Evolutionary conservation across 2,113 vertebrate genomes (phyloP), one percentile per base, ranked within the genome.

Genomic region (Chitala chitala): DNA sequence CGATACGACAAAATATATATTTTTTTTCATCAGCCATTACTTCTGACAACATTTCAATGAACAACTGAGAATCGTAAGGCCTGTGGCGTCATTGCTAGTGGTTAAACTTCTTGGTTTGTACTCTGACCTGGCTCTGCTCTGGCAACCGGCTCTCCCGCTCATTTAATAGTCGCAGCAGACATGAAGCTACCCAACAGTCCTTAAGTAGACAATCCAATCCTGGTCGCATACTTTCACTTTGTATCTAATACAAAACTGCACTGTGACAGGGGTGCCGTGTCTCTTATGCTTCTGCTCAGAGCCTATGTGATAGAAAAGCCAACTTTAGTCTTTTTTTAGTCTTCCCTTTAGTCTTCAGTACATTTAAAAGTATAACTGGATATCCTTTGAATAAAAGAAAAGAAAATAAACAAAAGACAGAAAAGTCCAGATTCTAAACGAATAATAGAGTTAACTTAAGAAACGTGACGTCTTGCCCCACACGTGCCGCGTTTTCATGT

Each of bases 1-100:
- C 94, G 94, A 95, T 98, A 96, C 93, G 97, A 95, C 94, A 99
- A 98, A 98, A 99, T 98, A 98, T n/a, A n/a, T 91, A 98, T 86
- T 91, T 93, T 96, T 98, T 93, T 96, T 96, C 94, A 96, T 94
- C 92, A 93, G 94, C 94, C 92, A 90, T 98, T 93, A 94, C 90
- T 94, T 86, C 92, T 89, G 93, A 95, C 92, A 98, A 99, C 90
- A 95, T 92, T 93, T 96, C 92, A 93, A 94, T 98, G 95, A 98
- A 96, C 96, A 99, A 92, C 94, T 96, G 94, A 97, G 93, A 96
- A 95, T 98, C 93, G 94, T 99, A 99, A 98, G 95, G 96, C 96
- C 96, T 94, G 96, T 94, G 96, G 96, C 93, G 96, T 90, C 93
- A 95, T 94, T 95, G 92, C 91, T 95, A 95, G 94, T 95, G 94